Evolutionary conservation across 2,888 invertebrate species (phyloP).

Genomic region (Lasioglossum lativentre): DNA sequence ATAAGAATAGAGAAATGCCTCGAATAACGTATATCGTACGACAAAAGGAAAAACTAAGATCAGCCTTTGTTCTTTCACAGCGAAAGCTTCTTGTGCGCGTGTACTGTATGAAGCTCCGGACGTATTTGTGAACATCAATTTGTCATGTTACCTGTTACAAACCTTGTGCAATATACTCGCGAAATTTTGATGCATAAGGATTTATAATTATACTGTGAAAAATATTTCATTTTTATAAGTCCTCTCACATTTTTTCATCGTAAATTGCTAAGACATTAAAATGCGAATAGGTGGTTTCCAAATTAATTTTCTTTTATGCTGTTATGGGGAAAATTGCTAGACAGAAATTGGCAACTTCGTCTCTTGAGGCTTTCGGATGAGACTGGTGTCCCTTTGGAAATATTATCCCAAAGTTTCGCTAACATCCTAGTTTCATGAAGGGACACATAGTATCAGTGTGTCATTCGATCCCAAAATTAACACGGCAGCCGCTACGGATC

Average conservation of each 20-base stretch:
- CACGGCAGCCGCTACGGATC: neutral
- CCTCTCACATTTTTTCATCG: neutral
- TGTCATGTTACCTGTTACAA: neutral
- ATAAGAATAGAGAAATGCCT: neutral
- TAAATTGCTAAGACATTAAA: neutral
- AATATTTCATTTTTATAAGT: neutral
- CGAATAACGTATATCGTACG: neutral
- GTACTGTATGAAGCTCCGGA: neutral
- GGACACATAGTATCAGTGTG: neutral
- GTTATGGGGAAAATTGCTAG: neutral
- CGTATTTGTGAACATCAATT: too few relatives aligned
- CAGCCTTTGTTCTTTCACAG: neutral
- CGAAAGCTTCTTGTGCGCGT: neutral
- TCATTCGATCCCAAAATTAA: neutral
- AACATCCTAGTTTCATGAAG: neutral
- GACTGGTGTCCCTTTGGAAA: neutral
- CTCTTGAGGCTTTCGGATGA: neutral
- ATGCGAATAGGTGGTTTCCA: neutral
- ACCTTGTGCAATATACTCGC: neutral
- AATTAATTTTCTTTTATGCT: neutral
- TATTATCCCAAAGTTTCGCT: conserved; percentile 1
- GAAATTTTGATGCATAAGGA: neutral
- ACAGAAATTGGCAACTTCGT: neutral
- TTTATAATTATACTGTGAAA: neutral
- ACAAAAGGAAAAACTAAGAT: neutral